Percentiles rank a stretch among this genome's conserved stretches.
phyloP scores from a whole-genome alignment of 2,113 vertebrate species.

The Ciconia stormi region DNA sequence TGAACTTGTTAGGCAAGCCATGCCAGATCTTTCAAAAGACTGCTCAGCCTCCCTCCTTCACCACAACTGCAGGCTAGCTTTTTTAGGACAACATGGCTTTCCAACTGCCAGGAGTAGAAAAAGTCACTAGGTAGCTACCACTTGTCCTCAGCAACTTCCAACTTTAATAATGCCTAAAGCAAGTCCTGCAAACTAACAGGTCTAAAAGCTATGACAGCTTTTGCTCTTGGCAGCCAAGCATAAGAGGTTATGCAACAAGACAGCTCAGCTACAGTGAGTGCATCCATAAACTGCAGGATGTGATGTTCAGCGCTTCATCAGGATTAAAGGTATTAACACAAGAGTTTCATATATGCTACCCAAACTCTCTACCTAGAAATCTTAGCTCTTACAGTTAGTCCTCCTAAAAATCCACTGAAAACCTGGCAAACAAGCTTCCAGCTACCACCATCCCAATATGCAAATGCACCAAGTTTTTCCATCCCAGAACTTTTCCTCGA shows the following conservation, averaged over 20 bases:
- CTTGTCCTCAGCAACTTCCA: neutral
- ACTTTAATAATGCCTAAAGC: neutral
- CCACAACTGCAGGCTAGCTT: neutral
- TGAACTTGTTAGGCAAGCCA: neutral
- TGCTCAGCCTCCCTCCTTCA: neutral
- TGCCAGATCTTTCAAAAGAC: neutral
- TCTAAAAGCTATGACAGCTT: neutral
- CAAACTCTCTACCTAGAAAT: neutral
- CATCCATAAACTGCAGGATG: neutral
- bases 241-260: neutral
- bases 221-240: neutral
- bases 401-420: neutral
- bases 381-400: neutral
- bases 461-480: neutral
- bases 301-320: neutral
- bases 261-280: neutral
- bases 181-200: neutral
- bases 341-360: neutral
- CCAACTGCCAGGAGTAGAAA: neutral
- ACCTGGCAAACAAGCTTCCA: neutral
- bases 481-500: neutral
- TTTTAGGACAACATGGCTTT: neutral
- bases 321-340: neutral
- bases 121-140: accelerated
- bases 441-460: neutral